phyloP scores from a whole-genome alignment of 2,113 vertebrate species.

The Ariopsis seemanni region DNA sequence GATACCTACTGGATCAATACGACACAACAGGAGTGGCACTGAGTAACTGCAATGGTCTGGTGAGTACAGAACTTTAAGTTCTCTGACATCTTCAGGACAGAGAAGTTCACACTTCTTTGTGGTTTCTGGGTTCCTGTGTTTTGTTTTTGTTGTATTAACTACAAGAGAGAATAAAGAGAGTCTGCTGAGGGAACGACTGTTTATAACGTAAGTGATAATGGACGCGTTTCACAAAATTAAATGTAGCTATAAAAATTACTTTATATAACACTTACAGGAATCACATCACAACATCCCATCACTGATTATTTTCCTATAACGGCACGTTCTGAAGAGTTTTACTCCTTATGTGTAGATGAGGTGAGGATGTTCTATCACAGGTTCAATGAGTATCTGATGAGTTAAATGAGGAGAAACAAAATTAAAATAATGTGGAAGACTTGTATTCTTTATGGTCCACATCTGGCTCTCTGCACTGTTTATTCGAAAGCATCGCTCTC shows the following conservation, averaged over 20 bases:
- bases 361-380: background rate
- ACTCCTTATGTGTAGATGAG: background rate
- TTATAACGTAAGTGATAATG: background rate
- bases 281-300: background rate
- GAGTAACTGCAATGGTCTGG: conserved; percentile 96
- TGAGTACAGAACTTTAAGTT: conserved; percentile 72
- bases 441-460: background rate
- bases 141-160: background rate
- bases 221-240: background rate
- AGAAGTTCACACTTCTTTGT: too few relatives aligned
- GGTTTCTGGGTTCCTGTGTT: background rate
- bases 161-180: background rate
- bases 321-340: background rate
- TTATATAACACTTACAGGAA: background rate
- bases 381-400: background rate
- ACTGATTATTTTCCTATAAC: background rate
- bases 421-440: background rate
- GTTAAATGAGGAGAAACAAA: background rate
- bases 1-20: conserved; percentile 86
- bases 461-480: background rate
- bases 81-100: too few relatives aligned
- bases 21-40: conserved; percentile 89
- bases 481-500: background rate
- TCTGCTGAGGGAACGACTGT: background rate
- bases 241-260: background rate